Evolutionary conservation across 1,140 invertebrate genomes (phyloP), one percentile per base, ranked within the genome.

Genomic region (Megalopta genalis): DNA sequence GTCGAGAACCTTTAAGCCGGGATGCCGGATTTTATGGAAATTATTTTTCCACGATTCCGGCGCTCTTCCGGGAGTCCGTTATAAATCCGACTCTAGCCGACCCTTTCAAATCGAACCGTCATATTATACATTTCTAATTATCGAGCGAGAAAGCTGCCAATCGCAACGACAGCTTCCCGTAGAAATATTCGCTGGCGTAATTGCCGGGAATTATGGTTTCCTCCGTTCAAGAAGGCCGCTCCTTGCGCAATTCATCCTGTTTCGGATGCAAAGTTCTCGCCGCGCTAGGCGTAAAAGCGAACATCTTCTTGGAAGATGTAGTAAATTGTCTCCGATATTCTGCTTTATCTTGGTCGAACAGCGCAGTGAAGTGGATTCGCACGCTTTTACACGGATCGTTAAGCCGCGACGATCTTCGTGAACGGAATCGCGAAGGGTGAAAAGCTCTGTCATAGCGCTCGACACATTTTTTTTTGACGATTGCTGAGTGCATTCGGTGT

Each of bases 211-310:
- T 78, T 79, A 79, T 74, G 37, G 49, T 66, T 79, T 74, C 70
- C 77, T 79, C 12, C 52, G 27, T 57, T 69, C 67, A 49, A 74
- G 72, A 81, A 37, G 42, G 32, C 63, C 42, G 42, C 42, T 27
- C 18, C 23, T 74, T 77, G 46, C 65, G 60, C 65, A 69, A 78
- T 73, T 82, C 79, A 77, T 81, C 73, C 73, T 69, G 32, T 52
- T 60, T 18, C 52, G 3, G 59, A 8, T 23, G 62, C 60, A 60
- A 73, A 32, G 16, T 4, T 18, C 49, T 49, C 23, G 69, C 1
- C 10, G 49, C 16, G 54, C 46, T 16, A 7, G 16, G 10, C 25
- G 21, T 69, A 52, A 63, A n/a, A 46, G 10, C 2, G 27, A 37
- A 8, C 5, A 21, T 76, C n/a, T 8, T 14, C 42, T 25, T 21